These are phyloP conservation scores for Poliocrania exsul DNA, from an alignment of 2,797 vertebrate genomes.

Conservation along the genomic window DNA sequence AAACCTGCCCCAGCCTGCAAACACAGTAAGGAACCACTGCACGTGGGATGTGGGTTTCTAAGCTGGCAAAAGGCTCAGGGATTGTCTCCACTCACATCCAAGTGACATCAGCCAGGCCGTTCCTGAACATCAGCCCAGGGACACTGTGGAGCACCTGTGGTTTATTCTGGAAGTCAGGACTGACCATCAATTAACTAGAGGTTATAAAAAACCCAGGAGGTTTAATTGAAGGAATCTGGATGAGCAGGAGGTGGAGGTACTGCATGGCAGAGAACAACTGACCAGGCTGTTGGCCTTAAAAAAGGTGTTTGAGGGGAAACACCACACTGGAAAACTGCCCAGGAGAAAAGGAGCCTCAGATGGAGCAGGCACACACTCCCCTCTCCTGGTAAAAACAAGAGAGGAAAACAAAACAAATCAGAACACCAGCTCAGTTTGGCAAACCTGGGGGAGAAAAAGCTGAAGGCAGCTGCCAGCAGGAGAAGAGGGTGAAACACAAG, in stretches of 20 bases:
- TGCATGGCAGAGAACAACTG: not conserved
- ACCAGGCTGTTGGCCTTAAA: fast-evolving
- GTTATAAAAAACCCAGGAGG: not conserved
- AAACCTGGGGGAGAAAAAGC: not conserved
- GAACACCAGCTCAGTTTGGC: not conserved
- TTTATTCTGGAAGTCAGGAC: not conserved
- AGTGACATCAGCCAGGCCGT: not conserved
- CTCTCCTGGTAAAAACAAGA: not conserved
- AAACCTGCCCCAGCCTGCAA: not conserved
- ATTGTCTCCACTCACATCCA: not conserved
- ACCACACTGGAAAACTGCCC: not conserved
- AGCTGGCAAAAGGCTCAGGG: not conserved
- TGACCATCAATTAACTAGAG: not conserved
- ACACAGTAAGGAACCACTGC: fast-evolving
- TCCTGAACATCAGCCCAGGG: not conserved
- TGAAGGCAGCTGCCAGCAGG: not conserved
- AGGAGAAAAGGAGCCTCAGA: not conserved
- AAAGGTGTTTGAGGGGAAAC: not conserved
- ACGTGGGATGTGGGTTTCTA: not conserved
- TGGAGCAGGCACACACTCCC: not conserved
- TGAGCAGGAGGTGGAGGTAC: not conserved
- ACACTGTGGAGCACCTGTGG: not conserved
- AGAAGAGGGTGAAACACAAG: fast-evolving
- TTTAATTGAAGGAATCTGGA: not conserved
- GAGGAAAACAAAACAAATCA: not conserved